Conservation (phyloP, 2,888 invertebrate genomes). For the Tethea ocularis region DNA sequence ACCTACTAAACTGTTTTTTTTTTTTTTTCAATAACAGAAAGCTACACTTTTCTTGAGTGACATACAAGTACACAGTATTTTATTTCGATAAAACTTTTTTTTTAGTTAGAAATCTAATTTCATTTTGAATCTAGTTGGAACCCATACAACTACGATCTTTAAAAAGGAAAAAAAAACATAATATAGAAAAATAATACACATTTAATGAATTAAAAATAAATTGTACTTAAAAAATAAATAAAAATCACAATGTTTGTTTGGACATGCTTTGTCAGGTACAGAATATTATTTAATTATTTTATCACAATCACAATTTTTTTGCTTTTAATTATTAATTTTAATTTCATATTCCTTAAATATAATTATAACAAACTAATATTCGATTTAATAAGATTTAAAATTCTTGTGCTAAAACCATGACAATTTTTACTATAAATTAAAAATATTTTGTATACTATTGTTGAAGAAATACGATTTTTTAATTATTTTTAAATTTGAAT, state of each 20-base stretch:
- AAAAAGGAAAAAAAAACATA: constrained; percentile 24
- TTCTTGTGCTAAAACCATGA: background rate
- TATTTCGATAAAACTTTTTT: too few relatives aligned
- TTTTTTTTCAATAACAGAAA: too few relatives aligned
- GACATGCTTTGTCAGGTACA: constrained; percentile 41
- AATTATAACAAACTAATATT: background rate
- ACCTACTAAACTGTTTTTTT: too few relatives aligned
- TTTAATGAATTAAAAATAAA: constrained; percentile 44
- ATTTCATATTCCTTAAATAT: background rate
- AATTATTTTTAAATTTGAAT: too few relatives aligned
- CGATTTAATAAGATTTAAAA: background rate
- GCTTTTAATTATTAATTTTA: background rate
- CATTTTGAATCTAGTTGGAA: too few relatives aligned
- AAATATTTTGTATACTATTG: too few relatives aligned
- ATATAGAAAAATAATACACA: constrained; percentile 27
- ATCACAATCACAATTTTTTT: constrained; percentile 12
- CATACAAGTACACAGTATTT: too few relatives aligned
- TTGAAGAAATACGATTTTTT: too few relatives aligned
- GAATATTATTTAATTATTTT: constrained; percentile 21
- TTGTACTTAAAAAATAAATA: constrained; percentile 42
- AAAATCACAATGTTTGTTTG: constrained; percentile 49
- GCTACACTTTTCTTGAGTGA: too few relatives aligned
- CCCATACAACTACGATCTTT: too few relatives aligned
- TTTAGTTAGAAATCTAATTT: too few relatives aligned
- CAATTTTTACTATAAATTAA: too few relatives aligned